phyloP scores from a whole-genome alignment of 2,797 vertebrate species.

The Spizella passerina region DNA sequence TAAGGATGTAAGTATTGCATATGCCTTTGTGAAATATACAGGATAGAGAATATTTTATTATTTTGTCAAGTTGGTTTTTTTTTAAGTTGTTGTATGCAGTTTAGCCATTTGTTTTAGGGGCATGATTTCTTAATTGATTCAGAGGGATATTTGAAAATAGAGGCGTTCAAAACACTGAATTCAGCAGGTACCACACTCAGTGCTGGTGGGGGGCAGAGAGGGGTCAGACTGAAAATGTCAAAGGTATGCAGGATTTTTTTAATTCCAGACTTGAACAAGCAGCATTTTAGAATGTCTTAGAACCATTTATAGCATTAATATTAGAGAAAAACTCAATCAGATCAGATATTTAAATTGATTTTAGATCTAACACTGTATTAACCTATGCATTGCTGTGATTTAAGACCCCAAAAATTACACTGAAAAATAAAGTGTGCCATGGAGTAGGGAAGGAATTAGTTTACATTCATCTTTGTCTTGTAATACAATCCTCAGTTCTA shows the following conservation, averaged over 20 bases:
- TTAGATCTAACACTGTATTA: conserved; percentile 11
- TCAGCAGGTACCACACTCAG: conserved; percentile 85
- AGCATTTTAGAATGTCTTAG: conserved; percentile 57
- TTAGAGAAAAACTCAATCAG: conserved; percentile 62
- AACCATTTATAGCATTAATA: conserved; percentile 10
- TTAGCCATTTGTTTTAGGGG: conserved; percentile 79
- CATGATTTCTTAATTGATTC: conserved; percentile 67
- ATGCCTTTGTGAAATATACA: conserved; percentile 93
- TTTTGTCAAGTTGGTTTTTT: conserved; percentile 69
- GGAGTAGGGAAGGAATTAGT: conserved; percentile 66
- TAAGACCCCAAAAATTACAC: conserved; percentile 70
- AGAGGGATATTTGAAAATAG: conserved; percentile 69
- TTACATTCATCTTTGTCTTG: conserved; percentile 97
- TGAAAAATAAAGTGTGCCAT: conserved; percentile 46
- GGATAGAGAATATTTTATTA: conserved; percentile 81
- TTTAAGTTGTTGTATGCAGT: conserved; percentile 79
- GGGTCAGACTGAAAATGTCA: conserved; percentile 68
- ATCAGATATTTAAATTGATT: conserved; percentile 59
- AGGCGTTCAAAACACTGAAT: conserved; percentile 63
- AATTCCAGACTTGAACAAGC: conserved; percentile 65
- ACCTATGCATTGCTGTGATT: conserved; percentile 50
- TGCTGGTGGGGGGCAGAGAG: conserved; percentile 60
- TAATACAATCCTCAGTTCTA: conserved; percentile 89
- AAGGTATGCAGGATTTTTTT: conserved; percentile 69
- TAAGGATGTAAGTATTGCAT: conserved; percentile 98